Conservation (phyloP, 35 echinoderm and acorn worm genomes). For the Heliocidaris tuberculata region DNA sequence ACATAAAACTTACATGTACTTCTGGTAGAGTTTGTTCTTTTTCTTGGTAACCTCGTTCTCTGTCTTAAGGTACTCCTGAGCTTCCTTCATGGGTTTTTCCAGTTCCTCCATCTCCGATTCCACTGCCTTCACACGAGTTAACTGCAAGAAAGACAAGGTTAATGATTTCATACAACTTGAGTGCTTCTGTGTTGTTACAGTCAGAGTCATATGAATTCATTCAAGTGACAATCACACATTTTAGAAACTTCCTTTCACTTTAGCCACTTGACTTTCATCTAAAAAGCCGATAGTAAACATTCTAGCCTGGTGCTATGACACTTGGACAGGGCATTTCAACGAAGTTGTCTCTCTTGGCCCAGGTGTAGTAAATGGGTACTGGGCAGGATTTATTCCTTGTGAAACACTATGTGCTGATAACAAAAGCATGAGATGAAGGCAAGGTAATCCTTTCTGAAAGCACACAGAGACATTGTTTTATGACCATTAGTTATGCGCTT, state of each 20-base stretch:
- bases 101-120: conserved; percentile 91
- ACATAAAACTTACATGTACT: conserved; percentile 78
- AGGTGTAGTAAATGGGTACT: too few species aligned
- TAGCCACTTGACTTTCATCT: too few species aligned
- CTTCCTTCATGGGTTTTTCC: conserved; percentile 89
- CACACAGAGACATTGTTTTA: too few species aligned
- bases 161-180: neutral
- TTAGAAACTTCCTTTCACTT: neutral
- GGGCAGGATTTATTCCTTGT: too few species aligned
- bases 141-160: conserved; percentile 43
- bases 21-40: conserved; percentile 84
- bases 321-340: too few species aligned
- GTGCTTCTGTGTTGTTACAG: neutral
- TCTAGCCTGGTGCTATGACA: too few species aligned
- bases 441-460: too few species aligned
- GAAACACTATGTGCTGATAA: too few species aligned
- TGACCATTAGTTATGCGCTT: too few species aligned
- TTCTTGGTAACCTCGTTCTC: conserved; percentile 86
- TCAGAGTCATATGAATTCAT: neutral
- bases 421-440: too few species aligned
- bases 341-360: too few species aligned
- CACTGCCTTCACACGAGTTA: conserved; percentile 90
- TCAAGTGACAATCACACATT: neutral
- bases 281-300: too few species aligned
- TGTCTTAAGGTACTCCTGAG: conserved; percentile 80